phyloP scores from a whole-genome alignment of 53 echinoderm and acorn worm genomes.

The Henricia sp. region DNA sequence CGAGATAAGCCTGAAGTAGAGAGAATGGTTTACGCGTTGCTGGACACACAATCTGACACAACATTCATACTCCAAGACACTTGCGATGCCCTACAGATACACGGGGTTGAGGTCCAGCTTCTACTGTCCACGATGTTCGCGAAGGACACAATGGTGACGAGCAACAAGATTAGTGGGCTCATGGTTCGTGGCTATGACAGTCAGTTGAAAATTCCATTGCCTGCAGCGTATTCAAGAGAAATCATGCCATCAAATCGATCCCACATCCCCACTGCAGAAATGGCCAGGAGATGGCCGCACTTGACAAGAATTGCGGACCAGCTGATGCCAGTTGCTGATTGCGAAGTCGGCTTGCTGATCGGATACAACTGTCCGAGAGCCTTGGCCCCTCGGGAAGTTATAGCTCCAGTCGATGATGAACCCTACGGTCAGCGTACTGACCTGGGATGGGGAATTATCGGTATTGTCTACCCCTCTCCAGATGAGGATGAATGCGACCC shows the following conservation, averaged over 20 bases:
- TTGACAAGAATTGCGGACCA: constrained; percentile 23
- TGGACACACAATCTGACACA: constrained; percentile 49
- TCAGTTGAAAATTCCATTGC: constrained; percentile 17
- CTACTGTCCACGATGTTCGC: constrained; percentile 26
- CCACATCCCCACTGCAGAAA: constrained; percentile 53
- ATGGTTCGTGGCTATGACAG: constrained; percentile 11
- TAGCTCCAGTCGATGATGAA: constrained; percentile 40
- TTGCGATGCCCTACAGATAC: background rate
- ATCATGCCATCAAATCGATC: constrained; percentile 46
- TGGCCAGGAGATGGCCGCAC: constrained; percentile 51
- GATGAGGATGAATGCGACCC: background rate
- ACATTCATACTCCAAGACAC: constrained; percentile 23
- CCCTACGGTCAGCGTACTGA: constrained; percentile 59
- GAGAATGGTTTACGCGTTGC: constrained; percentile 14
- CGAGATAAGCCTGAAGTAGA: constrained; percentile 15
- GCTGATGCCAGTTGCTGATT: constrained; percentile 37
- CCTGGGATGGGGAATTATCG: constrained; percentile 70
- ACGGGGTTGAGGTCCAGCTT: constrained; percentile 12
- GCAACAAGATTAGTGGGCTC: constrained; percentile 8
- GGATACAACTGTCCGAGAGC: constrained; percentile 63
- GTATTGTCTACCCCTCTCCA: constrained; percentile 3
- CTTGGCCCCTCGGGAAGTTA: constrained; percentile 52
- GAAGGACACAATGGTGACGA: background rate
- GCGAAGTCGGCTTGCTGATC: constrained; percentile 51
- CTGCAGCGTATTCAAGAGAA: constrained; percentile 35